Evolutionary conservation across 2,888 invertebrate species (phyloP), one percentile per base, ranked within the genome.

Genomic region (Clepsis dumicolana): DNA sequence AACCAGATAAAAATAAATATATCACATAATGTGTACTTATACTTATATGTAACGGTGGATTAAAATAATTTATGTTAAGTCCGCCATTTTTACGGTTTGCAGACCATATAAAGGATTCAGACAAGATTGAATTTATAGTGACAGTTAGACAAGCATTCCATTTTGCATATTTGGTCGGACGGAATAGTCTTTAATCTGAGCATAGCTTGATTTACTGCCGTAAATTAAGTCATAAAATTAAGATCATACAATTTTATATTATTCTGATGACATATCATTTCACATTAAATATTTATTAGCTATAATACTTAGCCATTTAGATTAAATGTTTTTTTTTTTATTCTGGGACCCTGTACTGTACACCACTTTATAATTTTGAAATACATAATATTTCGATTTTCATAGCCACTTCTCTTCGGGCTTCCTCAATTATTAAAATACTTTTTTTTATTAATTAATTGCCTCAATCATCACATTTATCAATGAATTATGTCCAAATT

Each of bases 21-120:
- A 35, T 52, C 12, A 50, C 27, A 38, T 32, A 53, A 62, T n/a
- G n/a, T n/a, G n/a, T n/a, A n/a, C n/a, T n/a, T n/a, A n/a, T n/a
- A 67, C 63, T 21, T 52, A 67, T 41, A 14, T 4, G 52, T 59
- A 68, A 68, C 68, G 68, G 68, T 29, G 14, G 56, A 24, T 67
- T 50, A 41, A 68, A 52, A 52, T 14, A 63, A 64, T 59, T 38
- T 68, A 64, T 68, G 57, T 29, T 59, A 63, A 59, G 50, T 24
- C 18, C 27, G 57, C 57, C 63, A 63, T 59, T 63, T 63, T 57
- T 68, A 59, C 41, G 57, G 68, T 59, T 63, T 63, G 63, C 2
- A 16, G 32, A 68, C 63, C 52, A 41, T 64, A 68, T 57, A 44
- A 68, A 59, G 50, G 52, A 63, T 67, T 24, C 32, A 14, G 41